phyloP scores from a whole-genome alignment of 2,113 vertebrate genomes.

The Seriola rivoliana region DNA sequence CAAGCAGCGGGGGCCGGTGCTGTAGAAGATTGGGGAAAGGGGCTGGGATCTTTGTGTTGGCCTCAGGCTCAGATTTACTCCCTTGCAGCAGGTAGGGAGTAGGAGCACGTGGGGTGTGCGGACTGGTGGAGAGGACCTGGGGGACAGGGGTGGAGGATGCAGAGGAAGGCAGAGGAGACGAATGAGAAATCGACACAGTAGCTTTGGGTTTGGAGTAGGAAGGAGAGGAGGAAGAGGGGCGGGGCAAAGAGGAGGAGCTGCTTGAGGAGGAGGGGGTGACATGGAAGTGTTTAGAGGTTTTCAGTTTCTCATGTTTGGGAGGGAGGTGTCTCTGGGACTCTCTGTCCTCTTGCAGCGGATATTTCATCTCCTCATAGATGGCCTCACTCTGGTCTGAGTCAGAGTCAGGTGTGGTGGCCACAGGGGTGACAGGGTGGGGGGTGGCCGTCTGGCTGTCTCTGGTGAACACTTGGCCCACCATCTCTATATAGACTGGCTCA shows the following conservation, averaged over 20 bases:
- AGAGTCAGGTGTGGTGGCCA: constrained; percentile 86
- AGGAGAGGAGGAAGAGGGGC: constrained; percentile 82
- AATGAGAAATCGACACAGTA: constrained; percentile 83
- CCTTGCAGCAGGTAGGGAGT: constrained; percentile 85
- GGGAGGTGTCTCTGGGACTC: constrained; percentile 77
- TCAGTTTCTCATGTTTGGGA: constrained; percentile 80
- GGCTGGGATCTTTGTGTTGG: constrained; percentile 89
- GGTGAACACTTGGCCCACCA: constrained; percentile 92
- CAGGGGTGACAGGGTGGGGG: constrained; percentile 82
- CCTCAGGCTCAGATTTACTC: constrained; percentile 79
- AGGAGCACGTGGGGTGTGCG: constrained; percentile 85
- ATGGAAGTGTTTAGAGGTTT: constrained; percentile 82
- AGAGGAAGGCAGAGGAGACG: constrained; percentile 84
- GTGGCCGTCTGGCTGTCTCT: constrained; percentile 83
- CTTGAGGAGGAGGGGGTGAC: constrained; percentile 74
- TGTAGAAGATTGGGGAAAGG: constrained; percentile 94
- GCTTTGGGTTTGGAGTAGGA: constrained; percentile 85
- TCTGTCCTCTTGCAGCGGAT: constrained; percentile 86
- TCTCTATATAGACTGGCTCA: constrained; percentile 94
- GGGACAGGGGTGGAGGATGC: constrained; percentile 83
- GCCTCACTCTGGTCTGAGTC: constrained; percentile 94
- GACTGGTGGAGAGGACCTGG: constrained; percentile 82
- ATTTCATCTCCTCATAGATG: constrained; percentile 96
- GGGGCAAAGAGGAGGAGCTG: constrained; percentile 77
- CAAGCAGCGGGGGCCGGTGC: constrained; percentile 91